Base-by-base conservation (phyloP, 1,140 invertebrate genomes). In the Trachelipus rathkii region DNA sequence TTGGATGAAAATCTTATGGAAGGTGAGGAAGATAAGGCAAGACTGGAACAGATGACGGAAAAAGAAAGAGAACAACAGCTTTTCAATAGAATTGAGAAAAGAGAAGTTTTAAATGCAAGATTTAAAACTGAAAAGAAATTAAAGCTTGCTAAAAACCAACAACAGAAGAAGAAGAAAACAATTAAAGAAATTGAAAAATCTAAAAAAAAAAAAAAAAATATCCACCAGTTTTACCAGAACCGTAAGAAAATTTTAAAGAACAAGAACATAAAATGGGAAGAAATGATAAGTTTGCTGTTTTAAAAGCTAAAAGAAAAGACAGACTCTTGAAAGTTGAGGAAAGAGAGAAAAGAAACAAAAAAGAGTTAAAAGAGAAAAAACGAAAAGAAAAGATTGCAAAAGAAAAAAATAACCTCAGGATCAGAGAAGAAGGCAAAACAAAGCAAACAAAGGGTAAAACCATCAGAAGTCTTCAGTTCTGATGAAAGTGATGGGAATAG, bases 41-140 rank as follows among this genome's bases (percentile, higher is more conserved):
- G 93, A 0, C 86, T 99, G 3, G 93, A 94, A 10, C 90, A 92
- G 79, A 93, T 99, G 90, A 98, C 96, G 0, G 96, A 98, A 83
- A 97, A 96, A 83, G 96, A 99, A 84, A 87, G 96, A 77, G 96
- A 99, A 86, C 95, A 97, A 81, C 96, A 98, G 86, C 92, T 99
- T 82, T 99, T 95, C 84, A 97, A 97, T 84, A 89, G 96, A 73
- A 95, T 96, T 71, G 96, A 98, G 85, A 91, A 95, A 83, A 87
- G 96, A 82, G 95, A 97, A 87, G 89, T 93, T 0, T 91, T 97
- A 88, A 94, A 94, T 84, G 97, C 93, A 7, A 89, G 92, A 83
- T 98, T 97, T 90, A 96, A 98, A 85, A 98, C 98, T 75, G 94
- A 98, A 83, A 92, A 96, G 77, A 98, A 98, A 84, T 85, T 99